Percentiles rank a stretch among this genome's conserved stretches.
Evolutionary conservation across 2,888 invertebrate genomes (phyloP).

Genomic region (Agrochola circellaris): DNA sequence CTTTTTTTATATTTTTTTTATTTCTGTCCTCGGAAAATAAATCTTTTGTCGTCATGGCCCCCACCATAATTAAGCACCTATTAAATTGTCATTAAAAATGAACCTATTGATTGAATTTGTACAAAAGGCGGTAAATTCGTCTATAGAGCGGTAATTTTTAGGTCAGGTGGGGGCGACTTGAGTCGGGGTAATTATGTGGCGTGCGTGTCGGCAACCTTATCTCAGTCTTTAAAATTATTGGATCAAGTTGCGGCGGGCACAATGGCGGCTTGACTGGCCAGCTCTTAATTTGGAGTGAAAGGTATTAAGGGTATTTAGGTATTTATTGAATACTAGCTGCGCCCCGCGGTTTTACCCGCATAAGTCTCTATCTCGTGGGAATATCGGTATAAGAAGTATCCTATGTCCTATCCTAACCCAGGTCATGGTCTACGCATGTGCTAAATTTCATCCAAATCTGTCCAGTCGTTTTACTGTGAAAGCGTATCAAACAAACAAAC

Average conservation of each 20-base stretch:
- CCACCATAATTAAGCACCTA: background rate
- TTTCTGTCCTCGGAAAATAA: background rate
- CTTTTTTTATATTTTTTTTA: background rate
- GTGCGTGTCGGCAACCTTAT: conserved; percentile 68
- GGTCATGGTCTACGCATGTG: too few relatives aligned
- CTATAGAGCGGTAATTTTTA: conserved; percentile 70
- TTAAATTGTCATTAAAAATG: conserved; percentile 14
- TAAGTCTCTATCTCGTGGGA: too few relatives aligned
- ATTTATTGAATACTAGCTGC: conserved; percentile 14
- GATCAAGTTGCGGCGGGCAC: conserved; percentile 53
- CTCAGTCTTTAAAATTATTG: conserved; percentile 62
- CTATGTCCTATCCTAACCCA: too few relatives aligned
- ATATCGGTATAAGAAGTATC: too few relatives aligned
- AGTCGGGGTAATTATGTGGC: conserved; percentile 74
- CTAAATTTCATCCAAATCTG: too few relatives aligned
- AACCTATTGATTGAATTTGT: conserved; percentile 18
- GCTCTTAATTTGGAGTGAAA: conserved; percentile 54
- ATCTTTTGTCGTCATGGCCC: background rate
- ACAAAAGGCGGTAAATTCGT: conserved; percentile 58
- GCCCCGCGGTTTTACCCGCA: too few relatives aligned
- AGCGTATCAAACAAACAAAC: too few relatives aligned
- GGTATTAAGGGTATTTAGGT: conserved; percentile 38
- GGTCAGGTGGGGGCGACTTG: conserved; percentile 67
- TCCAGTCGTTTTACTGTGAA: too few relatives aligned
- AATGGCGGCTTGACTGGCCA: conserved; percentile 39